phyloP scores from a whole-genome alignment of 2,888 invertebrate species.

The Drosophila paucipuncta region DNA sequence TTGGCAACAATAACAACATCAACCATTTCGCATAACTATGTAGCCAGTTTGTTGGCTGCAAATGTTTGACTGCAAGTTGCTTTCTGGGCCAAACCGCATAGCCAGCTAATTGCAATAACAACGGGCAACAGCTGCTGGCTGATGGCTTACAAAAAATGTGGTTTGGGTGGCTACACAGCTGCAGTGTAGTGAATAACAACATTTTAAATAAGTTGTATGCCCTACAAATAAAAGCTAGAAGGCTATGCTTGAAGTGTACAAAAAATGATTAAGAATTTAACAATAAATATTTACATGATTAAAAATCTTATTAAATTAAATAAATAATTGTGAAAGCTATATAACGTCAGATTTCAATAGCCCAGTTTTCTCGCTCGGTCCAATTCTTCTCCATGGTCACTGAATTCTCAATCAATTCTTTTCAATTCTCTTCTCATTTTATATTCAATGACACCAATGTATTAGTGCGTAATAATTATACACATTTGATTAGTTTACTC shows the following conservation, averaged over 20 bases:
- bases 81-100: slow-evolving; percentile 79
- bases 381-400: slow-evolving; percentile 5
- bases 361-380: slow-evolving; percentile 10
- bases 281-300: not conserved
- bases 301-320: not conserved
- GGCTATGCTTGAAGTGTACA: not conserved
- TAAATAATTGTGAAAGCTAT: slow-evolving; percentile 8
- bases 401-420: not conserved
- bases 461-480: not conserved
- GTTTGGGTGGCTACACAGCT: slow-evolving; percentile 64
- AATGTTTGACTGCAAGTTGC: slow-evolving; percentile 65
- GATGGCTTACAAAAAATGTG: slow-evolving; percentile 66
- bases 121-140: slow-evolving; percentile 55
- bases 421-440: not conserved
- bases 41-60: slow-evolving; percentile 47
- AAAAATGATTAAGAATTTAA: not conserved
- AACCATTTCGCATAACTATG: slow-evolving; percentile 34
- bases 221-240: slow-evolving; percentile 8
- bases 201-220: slow-evolving; percentile 19
- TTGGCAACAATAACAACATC: slow-evolving; percentile 26
- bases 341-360: not conserved
- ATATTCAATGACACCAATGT: not conserved
- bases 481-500: not conserved
- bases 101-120: slow-evolving; percentile 71
- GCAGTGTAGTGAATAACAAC: slow-evolving; percentile 32